Base-by-base conservation (phyloP, 2,888 invertebrate genomes). In the Aphelenchoides bicaudatus region DNA sequence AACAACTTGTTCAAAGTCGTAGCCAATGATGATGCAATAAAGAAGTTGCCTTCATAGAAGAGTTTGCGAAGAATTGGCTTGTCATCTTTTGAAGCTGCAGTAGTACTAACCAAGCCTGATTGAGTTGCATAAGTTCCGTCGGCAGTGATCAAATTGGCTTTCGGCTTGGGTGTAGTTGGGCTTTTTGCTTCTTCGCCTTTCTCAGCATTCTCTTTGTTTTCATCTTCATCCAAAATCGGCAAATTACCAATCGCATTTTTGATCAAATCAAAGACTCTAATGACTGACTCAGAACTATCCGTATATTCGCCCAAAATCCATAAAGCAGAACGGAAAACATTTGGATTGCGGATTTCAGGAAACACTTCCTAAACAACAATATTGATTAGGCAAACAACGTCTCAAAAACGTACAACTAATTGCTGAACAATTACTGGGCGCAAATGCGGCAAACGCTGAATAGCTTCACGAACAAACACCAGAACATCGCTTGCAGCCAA, bases 71-170 rank as follows among this genome's bases (percentile, higher is more conserved):
- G 82, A 5, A 89, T 87, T 16, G 90, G 90, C 51, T 88, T 81
- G 21, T 60, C 59, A 13, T 30, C 39, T 1, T 28, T 16, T 1
- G 31, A 16, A 10, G 48, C 56, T 2, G 27, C 30, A 8, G 63
- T 59, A 23, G 59, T 58, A 0, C 72, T 65, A 1, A 75, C 72
- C 78, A 96, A 92, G 39, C 92, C 94, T 66, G 93, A 93, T 82
- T 99, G 96, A 2, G 93, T 88, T 27, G 96, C 98, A 81, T 99
- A 99, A 0, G 96, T 94, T 21, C 98, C 98, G 83, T 99, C 98
- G 31, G 96, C 94, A 46, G 98, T 98, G 13, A 46, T 34, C 43
- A 52, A 27, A 25, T 30, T 43, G 19, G 31, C 37, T 30, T 51
- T 51, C 16, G 52, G 34, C 38, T 51, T 51, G 13, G 52, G 8